Evolutionary conservation across 1,140 invertebrate species (phyloP), one percentile per base, ranked within the genome.

Genomic region (Hirudo medicinalis): DNA sequence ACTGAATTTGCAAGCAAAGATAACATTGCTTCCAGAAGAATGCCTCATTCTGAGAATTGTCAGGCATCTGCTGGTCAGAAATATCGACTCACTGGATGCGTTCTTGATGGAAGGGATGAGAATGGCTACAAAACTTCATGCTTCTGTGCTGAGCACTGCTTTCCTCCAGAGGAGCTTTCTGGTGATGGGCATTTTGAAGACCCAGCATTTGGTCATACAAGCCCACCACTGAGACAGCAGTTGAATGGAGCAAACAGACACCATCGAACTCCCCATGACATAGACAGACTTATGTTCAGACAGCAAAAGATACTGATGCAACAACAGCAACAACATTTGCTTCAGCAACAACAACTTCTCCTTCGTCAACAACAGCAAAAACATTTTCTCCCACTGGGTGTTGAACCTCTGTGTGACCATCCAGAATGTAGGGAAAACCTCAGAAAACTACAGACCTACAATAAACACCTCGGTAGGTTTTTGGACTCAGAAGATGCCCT

Each of bases 141-240:
- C 49, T 43, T 43, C 70, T 60, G 70, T 20, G 32, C 74, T 49
- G 67, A 55, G 9, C 83, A 86, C 5, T 8, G 89, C 20, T 89
- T 89, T 9, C 22, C 22, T 13, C 29, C 9, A 63, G 57, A 63
- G 0, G 57, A 63, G 57, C 4, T 63, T 63, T 15, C 22, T 63
- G 57, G 29, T 63, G 57, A 63, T 63, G 29, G 20, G 8, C 22
- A 63, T 22, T 22, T 25, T 25, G 57, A 63, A 32, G 29, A 22
- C 89, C 89, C 0, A 90, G 11, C 22, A 15, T 63, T 63, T 22
- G 29, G 57, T 22, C 57, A 89, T 11, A 91, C 91, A 76, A 88
- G 88, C 43, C 88, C 87, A 43, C 89, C 89, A 6, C 88, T 90
- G 71, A 89, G 90, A 78, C 88, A 89, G 76, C 89, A 89, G 76